phyloP scores from a whole-genome alignment of 2,888 invertebrate genomes.

The Labia minor region DNA sequence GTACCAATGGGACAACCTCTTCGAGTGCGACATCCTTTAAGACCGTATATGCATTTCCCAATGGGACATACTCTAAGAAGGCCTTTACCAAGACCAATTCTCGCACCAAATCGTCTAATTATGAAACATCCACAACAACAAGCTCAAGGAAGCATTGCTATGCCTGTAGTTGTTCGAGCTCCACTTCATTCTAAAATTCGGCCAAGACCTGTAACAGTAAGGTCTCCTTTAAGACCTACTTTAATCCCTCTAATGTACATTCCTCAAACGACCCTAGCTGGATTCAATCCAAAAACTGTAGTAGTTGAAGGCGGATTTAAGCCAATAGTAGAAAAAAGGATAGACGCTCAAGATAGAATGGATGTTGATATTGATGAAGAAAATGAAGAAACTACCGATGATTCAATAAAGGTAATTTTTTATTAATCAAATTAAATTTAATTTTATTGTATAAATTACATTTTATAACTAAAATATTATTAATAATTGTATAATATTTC shows the following conservation, averaged over 20 bases:
- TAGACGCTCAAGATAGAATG: conserved; percentile 42
- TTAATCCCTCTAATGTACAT: neutral
- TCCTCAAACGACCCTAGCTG: conserved; percentile 34
- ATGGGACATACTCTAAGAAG: neutral
- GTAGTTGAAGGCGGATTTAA: conserved; percentile 76
- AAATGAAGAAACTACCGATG: conserved; percentile 37
- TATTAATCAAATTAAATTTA: too few relatives aligned
- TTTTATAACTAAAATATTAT: too few relatives aligned
- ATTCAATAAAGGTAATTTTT: conserved; percentile 17
- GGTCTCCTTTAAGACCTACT: neutral
- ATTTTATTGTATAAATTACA: too few relatives aligned
- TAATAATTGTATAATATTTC: too few relatives aligned
- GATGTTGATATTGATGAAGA: conserved; percentile 38
- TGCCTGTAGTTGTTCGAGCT: neutral
- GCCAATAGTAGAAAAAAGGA: conserved; percentile 52
- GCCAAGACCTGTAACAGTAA: neutral
- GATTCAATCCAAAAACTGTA: conserved; percentile 69
- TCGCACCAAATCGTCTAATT: neutral
- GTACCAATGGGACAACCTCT: neutral
- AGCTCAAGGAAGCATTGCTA: neutral
- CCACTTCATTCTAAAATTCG: neutral
- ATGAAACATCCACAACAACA: neutral
- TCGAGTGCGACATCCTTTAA: neutral
- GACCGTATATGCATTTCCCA: neutral
- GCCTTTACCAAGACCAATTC: neutral